phyloP scores from a whole-genome alignment of 1,140 invertebrate genomes.

The Bombus confusus region DNA sequence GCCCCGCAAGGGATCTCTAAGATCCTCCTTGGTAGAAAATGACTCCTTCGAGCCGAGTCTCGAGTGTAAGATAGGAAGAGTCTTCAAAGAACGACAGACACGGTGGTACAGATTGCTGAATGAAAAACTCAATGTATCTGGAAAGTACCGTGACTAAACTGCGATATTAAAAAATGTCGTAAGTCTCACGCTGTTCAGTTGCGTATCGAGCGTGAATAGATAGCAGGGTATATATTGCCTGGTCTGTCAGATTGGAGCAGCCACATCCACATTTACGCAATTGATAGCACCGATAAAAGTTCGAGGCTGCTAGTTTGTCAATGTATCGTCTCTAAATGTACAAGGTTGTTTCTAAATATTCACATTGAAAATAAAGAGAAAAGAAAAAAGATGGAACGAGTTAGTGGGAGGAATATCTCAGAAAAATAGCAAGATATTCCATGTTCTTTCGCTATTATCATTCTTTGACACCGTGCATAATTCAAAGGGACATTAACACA shows the following conservation, averaged over 20 bases:
- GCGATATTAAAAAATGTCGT: slow-evolving; percentile 23
- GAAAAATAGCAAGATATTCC: background rate
- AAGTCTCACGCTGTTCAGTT: background rate
- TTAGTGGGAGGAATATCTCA: background rate
- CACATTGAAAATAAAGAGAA: background rate
- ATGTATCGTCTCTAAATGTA: slow-evolving; percentile 6
- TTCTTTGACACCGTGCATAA: background rate
- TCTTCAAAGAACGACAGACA: slow-evolving; percentile 20
- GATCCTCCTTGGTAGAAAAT: slow-evolving; percentile 37
- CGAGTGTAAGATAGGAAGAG: slow-evolving; percentile 28
- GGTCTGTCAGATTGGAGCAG: background rate
- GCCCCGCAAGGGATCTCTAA: slow-evolving; percentile 8
- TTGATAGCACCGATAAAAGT: slow-evolving; percentile 9
- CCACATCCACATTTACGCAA: background rate
- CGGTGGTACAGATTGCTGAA: background rate
- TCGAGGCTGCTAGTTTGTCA: background rate
- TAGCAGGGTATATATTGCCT: background rate
- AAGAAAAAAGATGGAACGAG: background rate
- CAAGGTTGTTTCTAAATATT: background rate
- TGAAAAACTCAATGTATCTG: background rate
- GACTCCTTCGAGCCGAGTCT: slow-evolving; percentile 4
- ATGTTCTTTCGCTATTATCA: background rate
- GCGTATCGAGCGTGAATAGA: background rate
- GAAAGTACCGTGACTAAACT: background rate
- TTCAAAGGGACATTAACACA: background rate